phyloP scores from a whole-genome alignment of 2,888 invertebrate genomes.

The Epsilonema sp. region DNA sequence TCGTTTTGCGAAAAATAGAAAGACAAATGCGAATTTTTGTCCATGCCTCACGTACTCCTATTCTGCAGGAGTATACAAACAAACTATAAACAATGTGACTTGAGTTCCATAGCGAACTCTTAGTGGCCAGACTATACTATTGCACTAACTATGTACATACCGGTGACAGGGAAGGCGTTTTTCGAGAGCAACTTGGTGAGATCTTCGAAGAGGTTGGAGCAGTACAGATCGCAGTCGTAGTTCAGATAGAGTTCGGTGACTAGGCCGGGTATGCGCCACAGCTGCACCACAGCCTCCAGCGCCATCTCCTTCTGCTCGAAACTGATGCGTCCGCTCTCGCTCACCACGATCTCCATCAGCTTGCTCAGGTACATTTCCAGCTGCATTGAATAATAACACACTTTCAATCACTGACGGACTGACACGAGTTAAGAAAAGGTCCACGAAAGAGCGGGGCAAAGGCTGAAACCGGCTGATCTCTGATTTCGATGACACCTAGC shows the following conservation, averaged over 20 bases:
- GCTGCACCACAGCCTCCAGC: conserved; percentile 58
- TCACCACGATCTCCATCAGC: conserved; percentile 35
- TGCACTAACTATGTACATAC: too few relatives aligned
- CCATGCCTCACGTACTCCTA: too few relatives aligned
- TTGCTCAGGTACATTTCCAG: conserved; percentile 22
- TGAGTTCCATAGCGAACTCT: too few relatives aligned
- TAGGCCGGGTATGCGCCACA: conserved; percentile 84
- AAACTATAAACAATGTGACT: too few relatives aligned
- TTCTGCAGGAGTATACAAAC: too few relatives aligned
- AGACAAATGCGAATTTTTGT: too few relatives aligned
- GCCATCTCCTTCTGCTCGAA: conserved; percentile 83
- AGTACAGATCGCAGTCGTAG: conserved; percentile 92
- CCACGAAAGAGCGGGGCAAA: too few relatives aligned
- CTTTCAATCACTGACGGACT: conserved; percentile 76
- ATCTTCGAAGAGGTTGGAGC: conserved; percentile 52
- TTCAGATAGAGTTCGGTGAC: conserved; percentile 90
- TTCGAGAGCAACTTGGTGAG: conserved; percentile 53
- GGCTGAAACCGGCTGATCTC: too few relatives aligned
- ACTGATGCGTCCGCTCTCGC: conserved; percentile 59
- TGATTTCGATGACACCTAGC: too few relatives aligned
- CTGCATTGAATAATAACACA: conserved; percentile 52
- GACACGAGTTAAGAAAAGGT: conserved; percentile 72
- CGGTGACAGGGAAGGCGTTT: conserved; percentile 69
- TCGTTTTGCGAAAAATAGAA: too few relatives aligned
- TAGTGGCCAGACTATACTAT: too few relatives aligned